Evolutionary conservation across 2,113 vertebrate genomes (phyloP), one percentile per base, ranked within the genome.

Genomic region (Thermophis baileyi): DNA sequence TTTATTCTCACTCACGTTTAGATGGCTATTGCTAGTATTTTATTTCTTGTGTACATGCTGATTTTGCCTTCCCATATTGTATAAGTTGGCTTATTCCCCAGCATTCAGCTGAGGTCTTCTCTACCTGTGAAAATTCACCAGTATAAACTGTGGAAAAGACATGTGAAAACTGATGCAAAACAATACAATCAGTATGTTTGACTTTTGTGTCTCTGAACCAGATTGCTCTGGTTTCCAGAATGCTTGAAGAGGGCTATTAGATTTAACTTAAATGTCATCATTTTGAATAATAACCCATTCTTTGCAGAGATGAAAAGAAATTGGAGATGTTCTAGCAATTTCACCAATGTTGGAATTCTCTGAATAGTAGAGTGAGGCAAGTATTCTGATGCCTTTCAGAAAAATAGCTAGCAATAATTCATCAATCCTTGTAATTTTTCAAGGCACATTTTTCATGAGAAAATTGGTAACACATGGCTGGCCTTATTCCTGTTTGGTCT

Each of bases 391-490:
- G 30, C 44, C 20, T 89, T 92, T 89, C 11, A n/a, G 27, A 53
- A 89, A 88, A 85, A 47, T 30, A 57, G 20, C 51, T 57, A 24
- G 12, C 44, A 85, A 16, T 40, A 81, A 44, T 90, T 49, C 53
- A 87, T 93, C 8, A 44, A 50, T 35, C n/a, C n/a, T 60, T 20
- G 46, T 90, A 30, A 90, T 93, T 60, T 92, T 90, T 35, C 69
- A 93, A 49, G 57, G 1, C 46, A 46, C 18, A 14, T 94, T 95
- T 90, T 94, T 74, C 87, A 92, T 95, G 87, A 90, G 51, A 86
- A 91, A 60, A 60, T 87, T 93, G 8, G 53, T 60, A 24, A 49
- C 0, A 96, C 18, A 92, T 44, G 85, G 50, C 88, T 94, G 91
- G 49, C 1, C 0, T 91, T 87, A 88, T 93, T 94, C 74, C 92